phyloP scores from a whole-genome alignment of 2,888 invertebrate species.

The Selenia dentaria region DNA sequence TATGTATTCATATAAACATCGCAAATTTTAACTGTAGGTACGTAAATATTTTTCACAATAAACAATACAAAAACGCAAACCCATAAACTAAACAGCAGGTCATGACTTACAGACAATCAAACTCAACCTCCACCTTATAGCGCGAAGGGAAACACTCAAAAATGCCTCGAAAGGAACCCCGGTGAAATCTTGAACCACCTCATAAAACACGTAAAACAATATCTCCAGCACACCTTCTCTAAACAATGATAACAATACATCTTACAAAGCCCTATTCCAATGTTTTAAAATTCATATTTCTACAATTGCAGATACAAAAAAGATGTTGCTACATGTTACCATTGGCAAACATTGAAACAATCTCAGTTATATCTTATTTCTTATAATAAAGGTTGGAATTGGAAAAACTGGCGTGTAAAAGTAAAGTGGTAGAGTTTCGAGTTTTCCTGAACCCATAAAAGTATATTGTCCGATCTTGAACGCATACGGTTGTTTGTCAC shows the following conservation, averaged over 20 bases:
- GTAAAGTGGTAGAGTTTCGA: conserved; percentile 53
- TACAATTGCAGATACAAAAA: not conserved
- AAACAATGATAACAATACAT: conserved; percentile 8
- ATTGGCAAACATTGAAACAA: not conserved
- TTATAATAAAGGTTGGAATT: conserved; percentile 27
- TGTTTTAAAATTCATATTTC: conserved; percentile 37
- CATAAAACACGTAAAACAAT: conserved; percentile 84
- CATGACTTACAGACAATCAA: conserved; percentile 39
- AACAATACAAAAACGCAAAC: conserved; percentile 9
- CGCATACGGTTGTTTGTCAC: conserved; percentile 78
- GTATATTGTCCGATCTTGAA: conserved; percentile 82
- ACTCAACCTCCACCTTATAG: conserved; percentile 26
- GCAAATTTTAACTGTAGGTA: no score
- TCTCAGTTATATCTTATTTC: conserved; percentile 8
- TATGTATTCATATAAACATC: no score
- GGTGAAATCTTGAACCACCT: conserved; percentile 77
- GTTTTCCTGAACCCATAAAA: conserved; percentile 78
- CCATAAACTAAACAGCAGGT: conserved; percentile 38
- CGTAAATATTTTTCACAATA: no score
- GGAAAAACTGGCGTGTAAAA: conserved; percentile 11
- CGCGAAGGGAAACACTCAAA: conserved; percentile 62
- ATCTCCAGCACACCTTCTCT: conserved; percentile 50
- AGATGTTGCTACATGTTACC: not conserved
- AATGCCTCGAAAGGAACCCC: conserved; percentile 63
- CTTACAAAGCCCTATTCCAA: conserved; percentile 20